A percentile compares a stretch with the other conserved stretches of the same genome.
Conservation (phyloP, 2,797 vertebrate species). For the Urophycis tenuis region DNA sequence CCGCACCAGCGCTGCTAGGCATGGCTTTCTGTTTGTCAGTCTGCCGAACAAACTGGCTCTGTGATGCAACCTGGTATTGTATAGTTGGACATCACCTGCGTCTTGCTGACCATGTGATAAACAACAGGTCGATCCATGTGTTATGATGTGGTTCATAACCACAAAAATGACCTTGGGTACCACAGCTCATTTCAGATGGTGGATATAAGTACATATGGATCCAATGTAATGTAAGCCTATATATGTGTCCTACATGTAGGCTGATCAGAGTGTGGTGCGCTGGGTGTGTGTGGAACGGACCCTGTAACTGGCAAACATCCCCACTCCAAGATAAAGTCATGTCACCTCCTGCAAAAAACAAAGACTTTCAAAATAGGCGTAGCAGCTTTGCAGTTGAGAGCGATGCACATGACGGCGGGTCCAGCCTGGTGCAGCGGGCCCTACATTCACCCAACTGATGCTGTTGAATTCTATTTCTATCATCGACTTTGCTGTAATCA, state of each 20-base stretch:
- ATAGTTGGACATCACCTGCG: too few relatives aligned
- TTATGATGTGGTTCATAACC: too few relatives aligned
- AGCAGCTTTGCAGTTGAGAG: background rate
- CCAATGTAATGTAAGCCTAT: too few relatives aligned
- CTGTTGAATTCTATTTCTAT: slow-evolving; percentile 18
- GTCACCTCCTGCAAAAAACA: too few relatives aligned
- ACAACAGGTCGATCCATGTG: too few relatives aligned
- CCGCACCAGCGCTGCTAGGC: background rate
- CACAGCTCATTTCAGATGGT: background rate
- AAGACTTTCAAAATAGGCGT: background rate
- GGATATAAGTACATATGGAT: background rate
- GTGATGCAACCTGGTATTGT: too few relatives aligned
- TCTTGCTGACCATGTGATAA: too few relatives aligned
- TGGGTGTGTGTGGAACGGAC: too few relatives aligned
- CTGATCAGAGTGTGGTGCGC: slow-evolving; percentile 9
- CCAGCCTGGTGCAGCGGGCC: slow-evolving; percentile 17
- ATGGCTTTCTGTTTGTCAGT: slow-evolving; percentile 30
- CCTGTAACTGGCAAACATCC: too few relatives aligned
- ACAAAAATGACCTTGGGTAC: too few relatives aligned
- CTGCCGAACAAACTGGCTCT: slow-evolving; percentile 7
- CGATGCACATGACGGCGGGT: slow-evolving; percentile 1
- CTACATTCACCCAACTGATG: slow-evolving; percentile 2
- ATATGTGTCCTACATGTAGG: slow-evolving; percentile 27
- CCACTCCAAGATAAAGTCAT: background rate
- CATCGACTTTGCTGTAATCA: slow-evolving; percentile 25